Evolutionary conservation across 2,797 vertebrate species (phyloP).

Genomic region (Anguilla marmorata): DNA sequence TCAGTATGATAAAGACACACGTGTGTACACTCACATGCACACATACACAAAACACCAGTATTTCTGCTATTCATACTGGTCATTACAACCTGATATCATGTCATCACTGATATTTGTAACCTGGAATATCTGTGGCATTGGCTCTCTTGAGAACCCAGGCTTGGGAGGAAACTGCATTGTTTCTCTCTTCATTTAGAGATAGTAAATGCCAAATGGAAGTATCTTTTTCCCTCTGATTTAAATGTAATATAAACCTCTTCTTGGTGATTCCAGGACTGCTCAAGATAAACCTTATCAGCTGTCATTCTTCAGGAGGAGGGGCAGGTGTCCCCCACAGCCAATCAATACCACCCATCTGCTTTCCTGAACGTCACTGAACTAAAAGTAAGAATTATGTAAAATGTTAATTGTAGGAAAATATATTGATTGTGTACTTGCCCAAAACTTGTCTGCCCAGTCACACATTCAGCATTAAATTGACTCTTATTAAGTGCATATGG

Average conservation of each 20-base stretch:
- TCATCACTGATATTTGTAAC: no score
- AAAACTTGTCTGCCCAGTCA: background rate
- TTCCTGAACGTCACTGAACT: background rate
- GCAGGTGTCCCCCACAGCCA: background rate
- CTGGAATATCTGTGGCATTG: no score
- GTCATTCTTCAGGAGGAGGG: background rate
- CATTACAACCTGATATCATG: no score
- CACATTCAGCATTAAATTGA: no score
- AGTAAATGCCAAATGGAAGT: background rate
- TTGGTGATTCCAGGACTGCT: background rate
- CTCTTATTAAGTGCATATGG: no score
- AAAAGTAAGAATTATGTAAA: background rate
- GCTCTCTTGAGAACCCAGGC: no score
- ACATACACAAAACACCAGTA: no score
- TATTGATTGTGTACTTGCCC: background rate
- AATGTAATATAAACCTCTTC: background rate
- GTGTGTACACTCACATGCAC: no score
- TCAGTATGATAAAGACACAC: no score
- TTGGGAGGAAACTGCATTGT: background rate
- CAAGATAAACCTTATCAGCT: background rate
- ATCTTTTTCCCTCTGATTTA: background rate
- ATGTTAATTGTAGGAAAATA: background rate
- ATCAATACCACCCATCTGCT: background rate
- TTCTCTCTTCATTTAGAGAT: background rate
- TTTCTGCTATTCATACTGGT: no score